A percentile compares a stretch with the other conserved stretches of the same genome.
Evolutionary conservation across 2,113 vertebrate genomes (phyloP).

Genomic region (Pterocles orientalis): DNA sequence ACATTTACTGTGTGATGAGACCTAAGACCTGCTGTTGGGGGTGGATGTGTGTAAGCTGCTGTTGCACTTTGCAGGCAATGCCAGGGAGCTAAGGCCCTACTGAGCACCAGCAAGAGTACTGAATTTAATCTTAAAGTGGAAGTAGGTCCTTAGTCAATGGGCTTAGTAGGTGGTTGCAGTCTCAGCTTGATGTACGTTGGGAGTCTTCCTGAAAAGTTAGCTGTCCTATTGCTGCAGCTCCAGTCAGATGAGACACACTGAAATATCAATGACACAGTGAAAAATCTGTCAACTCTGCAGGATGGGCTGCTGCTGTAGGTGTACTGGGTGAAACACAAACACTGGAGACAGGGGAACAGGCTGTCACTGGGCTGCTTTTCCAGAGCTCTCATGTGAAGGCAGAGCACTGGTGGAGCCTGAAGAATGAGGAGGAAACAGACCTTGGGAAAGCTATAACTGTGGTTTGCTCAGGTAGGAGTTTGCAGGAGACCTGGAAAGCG

Average conservation of each 20-base stretch:
- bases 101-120: no score
- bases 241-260: not conserved
- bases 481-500: not conserved
- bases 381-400: accelerated
- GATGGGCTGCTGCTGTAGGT: not conserved
- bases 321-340: not conserved
- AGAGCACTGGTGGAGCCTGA: not conserved
- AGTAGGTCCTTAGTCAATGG: not conserved
- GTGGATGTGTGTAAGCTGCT: not conserved
- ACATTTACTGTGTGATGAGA: not conserved
- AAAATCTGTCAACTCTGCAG: not conserved
- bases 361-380: not conserved
- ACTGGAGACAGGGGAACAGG: not conserved
- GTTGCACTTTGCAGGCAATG: not conserved
- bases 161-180: accelerated
- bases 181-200: not conserved
- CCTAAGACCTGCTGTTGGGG: accelerated
- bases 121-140: not conserved
- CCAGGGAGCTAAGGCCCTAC: not conserved
- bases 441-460: not conserved
- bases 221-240: not conserved
- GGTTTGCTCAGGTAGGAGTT: not conserved
- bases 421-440: no score
- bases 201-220: not conserved
- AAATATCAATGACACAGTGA: not conserved